Evolutionary conservation across 2,888 invertebrate genomes (phyloP).

Genomic region (Xestia c-nigrum): DNA sequence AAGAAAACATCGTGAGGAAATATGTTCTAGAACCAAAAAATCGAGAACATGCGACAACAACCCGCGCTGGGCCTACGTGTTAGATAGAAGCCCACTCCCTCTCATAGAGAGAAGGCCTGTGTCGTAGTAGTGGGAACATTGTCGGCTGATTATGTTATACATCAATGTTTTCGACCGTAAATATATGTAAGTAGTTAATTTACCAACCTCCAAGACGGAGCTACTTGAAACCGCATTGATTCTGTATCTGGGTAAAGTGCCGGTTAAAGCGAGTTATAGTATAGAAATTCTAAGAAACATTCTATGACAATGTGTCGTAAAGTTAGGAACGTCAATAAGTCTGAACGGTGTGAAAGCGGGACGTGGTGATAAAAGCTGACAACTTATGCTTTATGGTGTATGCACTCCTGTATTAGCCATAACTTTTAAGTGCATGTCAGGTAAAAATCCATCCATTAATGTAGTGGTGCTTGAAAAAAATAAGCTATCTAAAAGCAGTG

Average conservation of each 20-base stretch:
- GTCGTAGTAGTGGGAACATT: too few species aligned
- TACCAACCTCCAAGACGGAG: neutral
- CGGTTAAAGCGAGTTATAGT: conserved; percentile 1
- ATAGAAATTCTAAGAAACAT: conserved; percentile 48
- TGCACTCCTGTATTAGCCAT: neutral
- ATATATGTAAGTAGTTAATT: neutral
- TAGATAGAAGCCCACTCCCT: too few species aligned
- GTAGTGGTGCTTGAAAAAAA: neutral
- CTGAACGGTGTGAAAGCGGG: conserved; percentile 45
- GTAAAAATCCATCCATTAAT: neutral
- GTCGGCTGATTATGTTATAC: too few species aligned
- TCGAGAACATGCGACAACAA: too few species aligned
- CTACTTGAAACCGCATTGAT: conserved; percentile 1
- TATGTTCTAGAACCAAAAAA: too few species aligned
- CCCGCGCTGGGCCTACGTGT: too few species aligned
- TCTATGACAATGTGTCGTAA: conserved; percentile 62
- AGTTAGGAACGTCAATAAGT: conserved; percentile 37
- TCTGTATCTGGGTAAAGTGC: conserved; percentile 17
- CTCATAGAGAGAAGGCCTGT: too few species aligned
- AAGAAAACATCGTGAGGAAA: too few species aligned
- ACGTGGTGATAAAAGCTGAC: conserved; percentile 28
- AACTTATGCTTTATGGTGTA: conserved; percentile 26
- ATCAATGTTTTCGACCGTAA: neutral
- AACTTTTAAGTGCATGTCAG: conserved; percentile 1
- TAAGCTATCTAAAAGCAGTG: neutral